Conservation (phyloP, 1,140 invertebrate species). For the Aphaenogaster ashmeadi region DNA sequence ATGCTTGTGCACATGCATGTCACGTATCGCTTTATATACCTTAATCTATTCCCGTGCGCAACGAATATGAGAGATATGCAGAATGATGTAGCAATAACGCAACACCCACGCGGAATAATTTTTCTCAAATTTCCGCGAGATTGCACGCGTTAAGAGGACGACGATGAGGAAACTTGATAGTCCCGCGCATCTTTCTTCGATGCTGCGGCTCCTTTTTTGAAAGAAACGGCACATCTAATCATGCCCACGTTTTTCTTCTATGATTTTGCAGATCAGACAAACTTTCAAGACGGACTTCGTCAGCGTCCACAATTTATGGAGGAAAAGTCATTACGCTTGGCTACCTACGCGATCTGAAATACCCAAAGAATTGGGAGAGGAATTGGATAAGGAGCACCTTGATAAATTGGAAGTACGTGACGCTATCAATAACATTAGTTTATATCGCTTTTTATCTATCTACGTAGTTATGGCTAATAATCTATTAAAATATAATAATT, state of each 20-base stretch:
- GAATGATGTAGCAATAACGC: constrained; percentile 35
- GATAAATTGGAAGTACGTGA: constrained; percentile 85
- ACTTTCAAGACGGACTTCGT: constrained; percentile 87
- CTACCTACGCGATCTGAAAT: constrained; percentile 85
- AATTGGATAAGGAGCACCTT: constrained; percentile 83
- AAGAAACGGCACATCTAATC: neutral
- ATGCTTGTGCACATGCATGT: neutral
- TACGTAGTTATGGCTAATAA: neutral
- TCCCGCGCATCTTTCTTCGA: constrained; percentile 44
- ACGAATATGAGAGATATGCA: constrained; percentile 40
- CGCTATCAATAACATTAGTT: constrained; percentile 29
- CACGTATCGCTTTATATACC: constrained; percentile 27
- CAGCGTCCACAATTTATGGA: constrained; percentile 86
- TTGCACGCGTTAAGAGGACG: neutral
- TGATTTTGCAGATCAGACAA: constrained; percentile 86
- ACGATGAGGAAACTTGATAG: constrained; percentile 53
- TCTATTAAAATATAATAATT: neutral
- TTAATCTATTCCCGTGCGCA: neutral
- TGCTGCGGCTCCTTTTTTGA: constrained; percentile 19
- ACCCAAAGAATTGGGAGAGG: constrained; percentile 87
- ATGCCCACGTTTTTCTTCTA: constrained; percentile 66
- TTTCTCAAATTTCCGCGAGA: constrained; percentile 43
- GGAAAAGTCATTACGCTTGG: constrained; percentile 87
- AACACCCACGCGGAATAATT: constrained; percentile 54
- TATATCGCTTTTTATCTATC: neutral